phyloP scores from a whole-genome alignment of 2,888 invertebrate genomes.

The Melanchra persicariae region DNA sequence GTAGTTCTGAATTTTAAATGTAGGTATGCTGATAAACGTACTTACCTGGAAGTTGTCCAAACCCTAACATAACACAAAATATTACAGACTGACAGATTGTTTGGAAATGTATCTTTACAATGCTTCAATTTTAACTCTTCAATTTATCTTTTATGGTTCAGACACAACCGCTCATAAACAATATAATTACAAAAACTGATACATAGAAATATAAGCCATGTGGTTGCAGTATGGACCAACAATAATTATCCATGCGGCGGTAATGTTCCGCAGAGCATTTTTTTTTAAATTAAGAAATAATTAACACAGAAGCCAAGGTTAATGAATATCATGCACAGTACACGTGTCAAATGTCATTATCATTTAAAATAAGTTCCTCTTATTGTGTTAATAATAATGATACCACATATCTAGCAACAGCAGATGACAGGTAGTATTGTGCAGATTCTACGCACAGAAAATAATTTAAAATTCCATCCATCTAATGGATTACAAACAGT shows the following conservation, averaged over 20 bases:
- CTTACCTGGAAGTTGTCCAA: not conserved
- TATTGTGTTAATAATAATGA: conserved; percentile 61
- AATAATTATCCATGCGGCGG: conserved; percentile 26
- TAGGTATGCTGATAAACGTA: no score
- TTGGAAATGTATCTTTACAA: not conserved
- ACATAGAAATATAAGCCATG: conserved; percentile 36
- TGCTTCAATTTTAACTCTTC: conserved; percentile 14
- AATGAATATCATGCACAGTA: conserved; percentile 62
- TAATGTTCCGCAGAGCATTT: conserved; percentile 25
- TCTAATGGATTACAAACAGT: conserved; percentile 42
- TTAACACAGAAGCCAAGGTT: conserved; percentile 61
- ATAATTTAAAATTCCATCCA: conserved; percentile 28
- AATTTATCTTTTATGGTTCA: conserved; percentile 45
- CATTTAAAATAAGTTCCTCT: conserved; percentile 61
- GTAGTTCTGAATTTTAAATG: not conserved
- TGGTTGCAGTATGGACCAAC: conserved; percentile 35
- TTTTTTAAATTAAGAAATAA: conserved; percentile 51
- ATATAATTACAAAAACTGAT: conserved; percentile 31
- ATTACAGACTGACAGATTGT: not conserved
- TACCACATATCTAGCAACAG: conserved; percentile 52
- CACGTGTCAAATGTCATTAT: conserved; percentile 65
- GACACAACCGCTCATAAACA: conserved; percentile 30
- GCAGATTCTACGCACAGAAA: conserved; percentile 13
- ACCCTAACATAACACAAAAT: not conserved
- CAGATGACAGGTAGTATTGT: conserved; percentile 32